These are phyloP conservation scores for Apocheima hispidaria DNA, from an alignment of 2,888 invertebrate genomes.

Conservation along the genomic window DNA sequence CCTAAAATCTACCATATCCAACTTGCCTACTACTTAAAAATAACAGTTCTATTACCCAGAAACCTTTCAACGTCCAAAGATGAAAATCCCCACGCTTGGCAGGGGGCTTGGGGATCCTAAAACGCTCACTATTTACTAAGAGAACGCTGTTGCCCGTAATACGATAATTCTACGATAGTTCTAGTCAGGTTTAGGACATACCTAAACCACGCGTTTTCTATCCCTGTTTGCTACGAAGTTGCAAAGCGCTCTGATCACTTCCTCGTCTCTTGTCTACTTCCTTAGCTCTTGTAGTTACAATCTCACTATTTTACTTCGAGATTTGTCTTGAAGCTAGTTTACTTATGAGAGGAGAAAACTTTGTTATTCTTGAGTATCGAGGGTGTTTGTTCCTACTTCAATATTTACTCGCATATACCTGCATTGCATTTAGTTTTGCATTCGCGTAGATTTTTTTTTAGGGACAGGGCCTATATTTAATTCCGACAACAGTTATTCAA, in stretches of 20 bases:
- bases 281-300: slow-evolving; percentile 10
- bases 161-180: too few species aligned
- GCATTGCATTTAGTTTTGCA: not conserved
- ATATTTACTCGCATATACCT: slow-evolving; percentile 9
- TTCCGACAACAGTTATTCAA: too few species aligned
- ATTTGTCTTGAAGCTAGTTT: slow-evolving; percentile 34
- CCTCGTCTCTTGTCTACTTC: slow-evolving; percentile 15
- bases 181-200: too few species aligned
- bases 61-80: too few species aligned
- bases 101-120: too few species aligned
- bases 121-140: too few species aligned
- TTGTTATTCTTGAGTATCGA: slow-evolving; percentile 20
- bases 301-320: slow-evolving; percentile 29
- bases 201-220: not conserved
- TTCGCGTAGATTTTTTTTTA: not conserved
- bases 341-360: slow-evolving; percentile 16
- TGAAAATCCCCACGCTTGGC: too few species aligned
- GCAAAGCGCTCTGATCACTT: slow-evolving; percentile 13
- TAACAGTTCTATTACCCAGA: too few species aligned
- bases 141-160: too few species aligned
- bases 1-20: too few species aligned
- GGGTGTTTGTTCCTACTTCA: slow-evolving; percentile 15
- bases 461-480: too few species aligned
- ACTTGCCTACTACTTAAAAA: too few species aligned
- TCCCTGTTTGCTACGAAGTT: slow-evolving; percentile 2